A percentile compares a stretch with the other conserved stretches of the same genome.
Conservation (phyloP, 1,140 invertebrate species). For the Drosophila lacteicornis region DNA sequence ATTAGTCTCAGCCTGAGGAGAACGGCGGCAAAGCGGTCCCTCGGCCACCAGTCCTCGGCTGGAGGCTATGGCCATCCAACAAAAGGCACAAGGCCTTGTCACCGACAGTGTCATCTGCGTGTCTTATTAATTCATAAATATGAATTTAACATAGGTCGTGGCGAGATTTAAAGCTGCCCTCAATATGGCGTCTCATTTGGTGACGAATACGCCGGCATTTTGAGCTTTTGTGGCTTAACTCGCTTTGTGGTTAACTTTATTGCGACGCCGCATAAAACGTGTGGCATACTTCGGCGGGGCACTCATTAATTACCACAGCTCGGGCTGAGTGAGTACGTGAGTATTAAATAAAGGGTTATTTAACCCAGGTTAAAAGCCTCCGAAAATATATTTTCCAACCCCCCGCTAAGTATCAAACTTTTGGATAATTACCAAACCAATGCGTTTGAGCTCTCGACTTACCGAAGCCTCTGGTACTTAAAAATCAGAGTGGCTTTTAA, state of each 20-base stretch:
- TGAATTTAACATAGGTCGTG: slow-evolving; percentile 54
- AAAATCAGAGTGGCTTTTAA: background rate
- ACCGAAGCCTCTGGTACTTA: background rate
- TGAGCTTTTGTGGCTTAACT: slow-evolving; percentile 7
- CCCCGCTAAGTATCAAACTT: slow-evolving; percentile 1
- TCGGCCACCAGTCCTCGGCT: slow-evolving; percentile 8
- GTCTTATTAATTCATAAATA: slow-evolving; percentile 81
- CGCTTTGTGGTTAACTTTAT: slow-evolving; percentile 14
- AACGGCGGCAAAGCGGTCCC: slow-evolving; percentile 17
- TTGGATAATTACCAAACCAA: slow-evolving; percentile 10
- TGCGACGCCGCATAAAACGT: slow-evolving; percentile 25
- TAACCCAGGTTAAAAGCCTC: slow-evolving; percentile 20
- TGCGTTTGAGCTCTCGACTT: background rate
- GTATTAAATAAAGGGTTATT: slow-evolving; percentile 35
- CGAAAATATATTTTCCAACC: background rate
- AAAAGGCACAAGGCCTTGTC: slow-evolving; percentile 42
- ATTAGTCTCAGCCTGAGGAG: slow-evolving; percentile 58
- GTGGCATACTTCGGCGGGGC: slow-evolving; percentile 31
- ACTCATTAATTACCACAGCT: slow-evolving; percentile 48
- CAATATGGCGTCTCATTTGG: slow-evolving; percentile 64
- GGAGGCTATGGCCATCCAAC: slow-evolving; percentile 41
- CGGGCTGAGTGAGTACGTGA: slow-evolving; percentile 7
- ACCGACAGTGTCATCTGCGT: slow-evolving; percentile 48
- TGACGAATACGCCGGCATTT: slow-evolving; percentile 1
- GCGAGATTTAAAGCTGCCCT: slow-evolving; percentile 34